These are phyloP conservation scores for Diabrotica virgifera DNA, from an alignment of 1,140 invertebrate species.

Conservation along the genomic window DNA sequence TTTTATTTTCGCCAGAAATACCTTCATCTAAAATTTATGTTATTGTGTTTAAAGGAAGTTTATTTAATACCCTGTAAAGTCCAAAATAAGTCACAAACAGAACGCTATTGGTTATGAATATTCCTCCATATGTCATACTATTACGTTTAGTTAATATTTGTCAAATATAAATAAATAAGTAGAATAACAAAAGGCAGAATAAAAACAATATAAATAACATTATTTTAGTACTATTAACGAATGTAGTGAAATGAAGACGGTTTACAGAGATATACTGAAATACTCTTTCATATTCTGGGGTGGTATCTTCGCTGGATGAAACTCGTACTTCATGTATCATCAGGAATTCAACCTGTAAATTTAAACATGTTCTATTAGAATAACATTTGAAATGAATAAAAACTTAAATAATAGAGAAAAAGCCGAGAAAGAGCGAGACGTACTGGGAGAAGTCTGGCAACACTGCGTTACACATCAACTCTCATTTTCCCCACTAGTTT, in stretches of 20 bases:
- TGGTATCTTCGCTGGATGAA: constrained; percentile 20
- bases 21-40: no score
- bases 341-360: constrained; percentile 40
- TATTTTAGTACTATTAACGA: constrained; percentile 25
- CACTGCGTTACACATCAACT: no score
- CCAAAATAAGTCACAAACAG: no score
- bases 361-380: constrained; percentile 16
- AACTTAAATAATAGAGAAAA: background rate
- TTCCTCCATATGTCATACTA: constrained; percentile 7
- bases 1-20: no score
- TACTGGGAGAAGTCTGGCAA: no score
- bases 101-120: constrained; percentile 9
- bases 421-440: no score
- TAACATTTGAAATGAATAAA: background rate
- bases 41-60: no score
- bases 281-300: constrained; percentile 13
- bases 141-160: background rate
- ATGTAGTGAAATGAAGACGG: constrained; percentile 23
- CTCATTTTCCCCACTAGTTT: no score
- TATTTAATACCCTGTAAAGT: no score
- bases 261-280: constrained; percentile 22
- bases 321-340: constrained; percentile 30
- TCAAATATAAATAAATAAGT: constrained; percentile 21
- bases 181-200: constrained; percentile 31
- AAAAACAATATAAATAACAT: constrained; percentile 31